Evolutionary conservation across 2,888 invertebrate species (phyloP).

Genomic region (Drosophila quinaria): DNA sequence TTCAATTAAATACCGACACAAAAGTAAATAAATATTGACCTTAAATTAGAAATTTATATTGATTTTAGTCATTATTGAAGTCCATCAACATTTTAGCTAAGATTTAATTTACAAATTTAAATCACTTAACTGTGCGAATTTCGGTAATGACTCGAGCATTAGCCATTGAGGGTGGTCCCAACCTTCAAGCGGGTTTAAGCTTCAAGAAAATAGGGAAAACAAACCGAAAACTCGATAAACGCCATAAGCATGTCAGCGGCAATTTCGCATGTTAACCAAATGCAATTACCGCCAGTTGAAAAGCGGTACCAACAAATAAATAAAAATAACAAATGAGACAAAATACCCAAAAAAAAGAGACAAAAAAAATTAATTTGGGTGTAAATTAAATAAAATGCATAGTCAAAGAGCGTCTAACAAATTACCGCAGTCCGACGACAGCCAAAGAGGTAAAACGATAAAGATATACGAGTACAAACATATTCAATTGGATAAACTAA

Average conservation of each 20-base stretch:
- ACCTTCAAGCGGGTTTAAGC: constrained; percentile 52
- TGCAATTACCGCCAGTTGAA: constrained; percentile 60
- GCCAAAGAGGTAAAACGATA: constrained; percentile 41
- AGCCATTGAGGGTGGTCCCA: constrained; percentile 61
- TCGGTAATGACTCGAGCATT: constrained; percentile 48
- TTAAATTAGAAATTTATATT: neutral
- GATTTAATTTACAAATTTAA: constrained; percentile 34
- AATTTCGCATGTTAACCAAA: constrained; percentile 72
- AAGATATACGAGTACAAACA: constrained; percentile 33
- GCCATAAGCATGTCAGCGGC: constrained; percentile 67
- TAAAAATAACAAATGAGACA: constrained; percentile 23
- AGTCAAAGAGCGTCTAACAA: constrained; percentile 55
- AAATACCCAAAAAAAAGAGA: constrained; percentile 5
- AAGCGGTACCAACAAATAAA: constrained; percentile 23
- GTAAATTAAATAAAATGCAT: constrained; percentile 72
- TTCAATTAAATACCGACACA: neutral
- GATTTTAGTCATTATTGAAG: constrained; percentile 8
- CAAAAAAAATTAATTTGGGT: constrained; percentile 58
- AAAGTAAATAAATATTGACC: constrained; percentile 4
- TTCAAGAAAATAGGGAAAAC: constrained; percentile 15
- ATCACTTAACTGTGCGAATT: constrained; percentile 54
- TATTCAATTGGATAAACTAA: constrained; percentile 25
- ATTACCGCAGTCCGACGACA: constrained; percentile 67
- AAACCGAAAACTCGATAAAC: constrained; percentile 36
- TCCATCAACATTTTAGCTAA: neutral